A percentile compares a stretch with the other conserved stretches of the same genome.
phyloP scores from a whole-genome alignment of 2,797 vertebrate species.

The Onychomys leucogaster region DNA sequence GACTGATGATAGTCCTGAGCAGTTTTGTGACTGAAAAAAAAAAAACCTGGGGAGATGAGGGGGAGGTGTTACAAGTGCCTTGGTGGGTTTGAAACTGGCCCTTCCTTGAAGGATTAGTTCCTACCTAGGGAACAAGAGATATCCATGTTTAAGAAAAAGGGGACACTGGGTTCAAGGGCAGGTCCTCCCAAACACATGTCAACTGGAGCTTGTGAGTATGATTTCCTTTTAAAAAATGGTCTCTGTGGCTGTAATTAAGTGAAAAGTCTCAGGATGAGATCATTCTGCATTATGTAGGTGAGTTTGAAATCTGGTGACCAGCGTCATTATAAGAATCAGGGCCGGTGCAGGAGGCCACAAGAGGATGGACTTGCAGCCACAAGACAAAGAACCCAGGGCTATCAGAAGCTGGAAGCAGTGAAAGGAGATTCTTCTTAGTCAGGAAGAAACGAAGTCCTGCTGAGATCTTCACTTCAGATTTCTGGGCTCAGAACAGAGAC shows the following conservation, averaged over 20 bases:
- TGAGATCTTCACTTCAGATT: background rate
- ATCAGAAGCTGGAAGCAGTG: background rate
- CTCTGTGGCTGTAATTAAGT: background rate
- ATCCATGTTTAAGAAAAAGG: background rate
- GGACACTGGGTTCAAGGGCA: background rate
- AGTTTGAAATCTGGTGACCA: background rate
- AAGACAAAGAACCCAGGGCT: background rate
- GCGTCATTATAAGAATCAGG: background rate
- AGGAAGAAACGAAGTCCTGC: background rate
- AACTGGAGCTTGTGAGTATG: background rate
- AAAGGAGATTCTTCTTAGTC: background rate
- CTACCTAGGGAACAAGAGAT: background rate
- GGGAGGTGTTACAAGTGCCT: background rate
- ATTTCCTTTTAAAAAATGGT: background rate
- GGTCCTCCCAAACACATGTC: background rate
- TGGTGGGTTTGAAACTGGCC: background rate
- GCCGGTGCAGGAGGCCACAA: background rate
- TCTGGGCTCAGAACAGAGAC: background rate
- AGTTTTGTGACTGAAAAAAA: background rate
- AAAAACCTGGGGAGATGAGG: background rate
- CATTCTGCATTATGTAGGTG: background rate
- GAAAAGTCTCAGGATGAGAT: constrained; percentile 14
- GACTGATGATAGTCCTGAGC: background rate
- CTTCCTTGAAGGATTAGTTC: background rate
- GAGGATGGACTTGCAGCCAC: background rate